Conservation (phyloP, 2,888 invertebrate species). For the Lysandra coridon region DNA sequence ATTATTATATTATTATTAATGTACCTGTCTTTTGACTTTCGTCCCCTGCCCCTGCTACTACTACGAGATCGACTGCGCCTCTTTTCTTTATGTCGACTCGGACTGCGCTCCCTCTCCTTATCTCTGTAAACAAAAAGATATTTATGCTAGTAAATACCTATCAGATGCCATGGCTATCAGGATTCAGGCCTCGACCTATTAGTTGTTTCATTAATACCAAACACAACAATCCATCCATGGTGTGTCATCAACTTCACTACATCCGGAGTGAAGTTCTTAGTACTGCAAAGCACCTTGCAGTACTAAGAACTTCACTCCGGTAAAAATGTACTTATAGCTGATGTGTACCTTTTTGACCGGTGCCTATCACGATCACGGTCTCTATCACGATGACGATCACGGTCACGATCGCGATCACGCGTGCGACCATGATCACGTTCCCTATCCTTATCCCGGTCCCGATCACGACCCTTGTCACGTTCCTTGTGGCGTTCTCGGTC, state of each 20-base stretch:
- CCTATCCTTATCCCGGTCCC: constrained; percentile 63
- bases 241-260: too few species aligned
- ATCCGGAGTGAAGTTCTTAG: neutral
- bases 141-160: neutral
- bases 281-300: neutral
- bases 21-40: constrained; percentile 75
- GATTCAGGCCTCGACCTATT: too few species aligned
- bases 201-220: too few species aligned
- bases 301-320: too few species aligned
- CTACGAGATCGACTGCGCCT: constrained; percentile 62
- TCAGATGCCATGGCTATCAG: neutral
- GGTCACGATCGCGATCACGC: constrained; percentile 50
- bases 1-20: too few species aligned
- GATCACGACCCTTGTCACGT: constrained; percentile 66
- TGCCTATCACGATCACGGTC: constrained; percentile 57
- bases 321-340: too few species aligned
- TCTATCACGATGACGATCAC: constrained; percentile 63
- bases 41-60: constrained; percentile 61
- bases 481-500: constrained; percentile 62
- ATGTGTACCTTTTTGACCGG: constrained; percentile 71
- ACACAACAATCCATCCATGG: too few species aligned
- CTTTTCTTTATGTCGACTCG: constrained; percentile 63
- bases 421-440: constrained; percentile 50
- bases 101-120: constrained; percentile 65
- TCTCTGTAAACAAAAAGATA: constrained; percentile 56